Percentiles rank a stretch among this genome's conserved stretches.
Evolutionary conservation across 2,888 invertebrate genomes (phyloP).

Genomic region (Drosophila phalerata): DNA sequence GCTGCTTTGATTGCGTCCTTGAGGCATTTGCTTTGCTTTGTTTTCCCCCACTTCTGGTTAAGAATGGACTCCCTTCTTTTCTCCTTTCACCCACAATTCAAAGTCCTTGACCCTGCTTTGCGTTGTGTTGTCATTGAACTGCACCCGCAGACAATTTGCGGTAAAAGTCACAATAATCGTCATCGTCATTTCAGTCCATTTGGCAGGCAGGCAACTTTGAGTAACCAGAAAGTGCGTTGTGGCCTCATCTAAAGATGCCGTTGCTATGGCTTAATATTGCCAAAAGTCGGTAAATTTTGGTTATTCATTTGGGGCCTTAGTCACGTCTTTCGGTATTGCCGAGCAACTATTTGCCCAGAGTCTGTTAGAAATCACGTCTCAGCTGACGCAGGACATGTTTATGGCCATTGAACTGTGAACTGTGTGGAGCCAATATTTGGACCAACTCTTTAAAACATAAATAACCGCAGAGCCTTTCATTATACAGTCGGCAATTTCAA

Average conservation of each 20-base stretch:
- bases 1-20: conserved; percentile 65
- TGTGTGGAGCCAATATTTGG: conserved; percentile 12
- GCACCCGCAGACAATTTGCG: conserved; percentile 71
- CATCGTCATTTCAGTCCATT: conserved; percentile 65
- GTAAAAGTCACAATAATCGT: conserved; percentile 68
- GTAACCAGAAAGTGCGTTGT: conserved; percentile 46
- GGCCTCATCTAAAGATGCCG: conserved; percentile 35
- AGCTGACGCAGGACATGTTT: conserved; percentile 41
- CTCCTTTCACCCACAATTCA: conserved; percentile 2
- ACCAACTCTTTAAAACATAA: conserved; percentile 62
- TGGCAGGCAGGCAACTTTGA: conserved; percentile 47
- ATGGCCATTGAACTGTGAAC: conserved; percentile 53
- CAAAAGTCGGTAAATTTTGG: conserved; percentile 50
- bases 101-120: conserved; percentile 65
- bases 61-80: background rate
- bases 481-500: conserved; percentile 47
- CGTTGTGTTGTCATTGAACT: conserved; percentile 46
- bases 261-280: conserved; percentile 64
- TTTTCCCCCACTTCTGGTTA: conserved; percentile 13
- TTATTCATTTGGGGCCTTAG: conserved; percentile 37
- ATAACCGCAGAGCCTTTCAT: conserved; percentile 48
- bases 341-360: conserved; percentile 40
- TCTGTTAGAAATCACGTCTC: conserved; percentile 62
- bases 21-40: conserved; percentile 40
- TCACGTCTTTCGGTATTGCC: conserved; percentile 56